Conservation (phyloP, 2,113 vertebrate species). For the Jaculus jaculus region DNA sequence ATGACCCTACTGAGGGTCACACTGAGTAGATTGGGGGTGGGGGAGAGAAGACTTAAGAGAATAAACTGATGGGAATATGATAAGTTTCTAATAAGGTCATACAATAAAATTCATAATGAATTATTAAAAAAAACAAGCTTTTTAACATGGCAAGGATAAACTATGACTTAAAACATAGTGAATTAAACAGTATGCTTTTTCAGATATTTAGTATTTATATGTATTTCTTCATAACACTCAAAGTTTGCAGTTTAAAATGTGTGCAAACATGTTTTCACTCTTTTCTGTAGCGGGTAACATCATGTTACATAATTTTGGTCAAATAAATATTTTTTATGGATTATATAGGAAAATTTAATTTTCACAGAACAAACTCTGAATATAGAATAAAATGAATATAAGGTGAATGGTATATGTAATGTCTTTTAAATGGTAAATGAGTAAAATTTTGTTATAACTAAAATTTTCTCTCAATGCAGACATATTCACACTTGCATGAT, state of each 20-base stretch:
- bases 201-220: background rate
- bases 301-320: background rate
- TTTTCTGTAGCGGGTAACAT: background rate
- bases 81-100: too few species aligned
- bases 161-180: background rate
- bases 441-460: background rate
- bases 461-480: background rate
- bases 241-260: background rate
- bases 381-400: background rate
- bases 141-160: background rate
- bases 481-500: background rate
- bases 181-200: background rate
- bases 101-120: too few species aligned
- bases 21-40: too few species aligned
- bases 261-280: background rate
- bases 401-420: background rate
- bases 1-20: too few species aligned
- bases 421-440: background rate
- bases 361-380: background rate
- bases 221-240: background rate
- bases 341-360: background rate
- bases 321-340: background rate
- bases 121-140: background rate
- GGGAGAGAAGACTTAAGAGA: too few species aligned
- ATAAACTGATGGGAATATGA: too few species aligned